Conservation (phyloP, 2,797 vertebrate species). For the Balearica regulorum region DNA sequence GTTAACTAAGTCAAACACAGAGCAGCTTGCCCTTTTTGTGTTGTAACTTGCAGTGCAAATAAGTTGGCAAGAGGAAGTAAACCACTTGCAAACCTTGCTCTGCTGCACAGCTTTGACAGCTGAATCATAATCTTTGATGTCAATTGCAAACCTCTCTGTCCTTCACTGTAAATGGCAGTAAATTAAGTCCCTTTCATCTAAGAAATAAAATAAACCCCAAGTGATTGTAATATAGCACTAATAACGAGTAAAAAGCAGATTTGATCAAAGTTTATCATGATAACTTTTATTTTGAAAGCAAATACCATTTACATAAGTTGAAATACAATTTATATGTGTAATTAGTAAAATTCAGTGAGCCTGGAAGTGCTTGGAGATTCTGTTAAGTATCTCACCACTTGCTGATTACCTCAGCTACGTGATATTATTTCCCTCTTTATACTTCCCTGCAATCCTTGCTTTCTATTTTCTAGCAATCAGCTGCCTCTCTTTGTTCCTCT, state of each 20-base stretch:
- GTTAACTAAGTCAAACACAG: neutral
- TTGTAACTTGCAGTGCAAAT: neutral
- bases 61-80: neutral
- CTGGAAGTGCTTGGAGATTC: neutral
- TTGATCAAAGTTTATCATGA: neutral
- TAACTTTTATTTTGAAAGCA: neutral
- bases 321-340: neutral
- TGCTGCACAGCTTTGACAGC: neutral
- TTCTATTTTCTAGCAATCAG: conserved; percentile 11
- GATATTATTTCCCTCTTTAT: neutral
- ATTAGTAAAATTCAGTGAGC: neutral
- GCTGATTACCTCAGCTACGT: neutral
- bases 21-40: neutral
- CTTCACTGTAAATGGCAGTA: neutral
- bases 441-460: neutral
- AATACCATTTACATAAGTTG: neutral
- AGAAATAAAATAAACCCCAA: neutral
- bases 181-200: neutral
- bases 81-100: neutral
- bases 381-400: neutral
- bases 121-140: neutral
- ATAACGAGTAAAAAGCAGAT: neutral
- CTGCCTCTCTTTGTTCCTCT: neutral
- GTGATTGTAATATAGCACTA: neutral
- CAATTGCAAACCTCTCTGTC: neutral